These are phyloP conservation scores for Dicycla oo DNA, from an alignment of 2,888 invertebrate species.

Conservation along the genomic window DNA sequence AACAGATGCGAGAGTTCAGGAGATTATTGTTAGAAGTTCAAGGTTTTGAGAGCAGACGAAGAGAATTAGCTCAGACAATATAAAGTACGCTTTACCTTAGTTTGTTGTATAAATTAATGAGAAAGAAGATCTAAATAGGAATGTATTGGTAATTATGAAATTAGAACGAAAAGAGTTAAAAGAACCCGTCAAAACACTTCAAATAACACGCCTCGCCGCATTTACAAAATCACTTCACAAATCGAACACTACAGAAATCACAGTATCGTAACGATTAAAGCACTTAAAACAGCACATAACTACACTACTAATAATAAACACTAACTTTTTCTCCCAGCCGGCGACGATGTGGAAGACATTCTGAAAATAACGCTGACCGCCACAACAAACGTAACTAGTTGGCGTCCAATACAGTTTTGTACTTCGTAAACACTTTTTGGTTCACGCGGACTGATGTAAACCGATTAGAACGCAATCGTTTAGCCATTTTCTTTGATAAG, in stretches of 20 bases:
- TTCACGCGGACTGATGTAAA: slow-evolving; percentile 76
- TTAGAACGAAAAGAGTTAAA: neutral
- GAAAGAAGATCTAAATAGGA: neutral
- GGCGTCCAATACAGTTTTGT: slow-evolving; percentile 79
- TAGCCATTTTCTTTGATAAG: slow-evolving; percentile 89
- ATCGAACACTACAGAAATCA: slow-evolving; percentile 39
- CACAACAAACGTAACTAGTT: slow-evolving; percentile 77
- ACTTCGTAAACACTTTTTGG: slow-evolving; percentile 81
- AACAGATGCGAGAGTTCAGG: slow-evolving; percentile 33
- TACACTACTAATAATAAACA: slow-evolving; percentile 76
- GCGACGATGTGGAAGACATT: slow-evolving; percentile 86
- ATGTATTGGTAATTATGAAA: neutral
- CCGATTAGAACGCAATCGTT: slow-evolving; percentile 84
- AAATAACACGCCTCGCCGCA: neutral
- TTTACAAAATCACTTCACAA: slow-evolving; percentile 44
- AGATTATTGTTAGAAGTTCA: slow-evolving; percentile 54
- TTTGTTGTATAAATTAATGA: neutral
- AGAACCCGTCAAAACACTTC: slow-evolving; percentile 20
- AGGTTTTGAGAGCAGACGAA: slow-evolving; percentile 33
- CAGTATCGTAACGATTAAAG: slow-evolving; percentile 42
- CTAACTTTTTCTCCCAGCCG: slow-evolving; percentile 85
- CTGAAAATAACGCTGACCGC: slow-evolving; percentile 76
- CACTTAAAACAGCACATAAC: slow-evolving; percentile 56
- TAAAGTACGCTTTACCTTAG: slow-evolving; percentile 14
- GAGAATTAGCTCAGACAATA: neutral